Percentiles rank a stretch among this genome's conserved stretches.
phyloP scores from a whole-genome alignment of 64 coral and sea anemone species.

The Dendronephthya gigantea region DNA sequence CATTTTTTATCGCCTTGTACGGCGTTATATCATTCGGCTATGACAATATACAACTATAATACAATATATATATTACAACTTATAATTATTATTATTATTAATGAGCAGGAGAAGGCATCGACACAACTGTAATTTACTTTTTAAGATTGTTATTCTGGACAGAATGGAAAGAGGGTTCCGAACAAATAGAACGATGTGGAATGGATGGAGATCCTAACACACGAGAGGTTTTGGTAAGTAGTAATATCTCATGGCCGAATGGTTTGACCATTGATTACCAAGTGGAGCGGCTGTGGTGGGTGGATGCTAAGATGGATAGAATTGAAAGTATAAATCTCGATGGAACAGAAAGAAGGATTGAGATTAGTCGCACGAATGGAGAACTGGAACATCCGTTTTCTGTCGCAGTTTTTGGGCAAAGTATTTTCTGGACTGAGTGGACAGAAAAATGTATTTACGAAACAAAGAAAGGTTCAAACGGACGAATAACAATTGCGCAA shows the following conservation, averaged over 20 bases:
- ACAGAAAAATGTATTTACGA: not conserved
- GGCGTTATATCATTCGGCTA: no score
- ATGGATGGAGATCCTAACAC: not conserved
- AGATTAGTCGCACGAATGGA: not conserved
- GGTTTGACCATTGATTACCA: slow-evolving; percentile 14
- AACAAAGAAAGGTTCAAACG: not conserved
- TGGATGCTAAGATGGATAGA: not conserved
- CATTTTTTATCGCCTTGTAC: no score
- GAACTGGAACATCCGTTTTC: not conserved
- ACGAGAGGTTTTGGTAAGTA: not conserved
- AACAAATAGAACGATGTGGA: not conserved
- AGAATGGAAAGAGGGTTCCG: not conserved
- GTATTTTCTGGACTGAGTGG: slow-evolving; percentile 10
- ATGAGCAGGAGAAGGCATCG: no score
- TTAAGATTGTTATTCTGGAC: not conserved
- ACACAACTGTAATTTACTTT: not conserved
- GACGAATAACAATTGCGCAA: not conserved
- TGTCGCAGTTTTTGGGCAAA: not conserved
- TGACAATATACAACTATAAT: no score
- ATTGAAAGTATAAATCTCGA: slow-evolving; percentile 14
- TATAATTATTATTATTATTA: no score
- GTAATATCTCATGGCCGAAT: not conserved
- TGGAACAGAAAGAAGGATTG: not conserved
- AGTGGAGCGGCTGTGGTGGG: not conserved
- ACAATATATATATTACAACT: no score